Evolutionary conservation across 2,113 vertebrate species (phyloP).

Genomic region (Balaeniceps rex): DNA sequence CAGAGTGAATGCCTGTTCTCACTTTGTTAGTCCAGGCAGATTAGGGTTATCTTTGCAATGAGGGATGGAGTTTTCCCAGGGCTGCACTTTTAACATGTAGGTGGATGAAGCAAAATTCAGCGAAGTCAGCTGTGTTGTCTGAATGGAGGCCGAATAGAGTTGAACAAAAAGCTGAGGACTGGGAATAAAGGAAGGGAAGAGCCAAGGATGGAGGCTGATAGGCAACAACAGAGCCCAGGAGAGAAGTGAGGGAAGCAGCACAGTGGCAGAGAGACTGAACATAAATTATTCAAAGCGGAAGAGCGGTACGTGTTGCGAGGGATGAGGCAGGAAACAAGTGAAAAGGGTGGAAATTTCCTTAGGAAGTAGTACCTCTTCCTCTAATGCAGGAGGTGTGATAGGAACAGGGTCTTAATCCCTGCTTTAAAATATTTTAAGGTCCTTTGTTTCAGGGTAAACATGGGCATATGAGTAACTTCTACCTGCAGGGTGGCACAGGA

Average conservation of each 20-base stretch:
- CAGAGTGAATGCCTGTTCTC: not conserved
- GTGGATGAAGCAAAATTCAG: not conserved
- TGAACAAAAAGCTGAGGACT: not conserved
- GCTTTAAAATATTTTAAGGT: not conserved
- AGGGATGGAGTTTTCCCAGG: not conserved
- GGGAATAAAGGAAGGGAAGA: not conserved
- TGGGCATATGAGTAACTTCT: not conserved
- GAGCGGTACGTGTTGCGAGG: accelerated
- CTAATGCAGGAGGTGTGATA: not conserved
- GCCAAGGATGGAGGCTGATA: not conserved
- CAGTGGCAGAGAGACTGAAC: not conserved
- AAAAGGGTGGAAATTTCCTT: not conserved
- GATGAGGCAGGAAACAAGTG: not conserved
- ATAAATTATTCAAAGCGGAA: slow-evolving; percentile 4
- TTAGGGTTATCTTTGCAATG: not conserved
- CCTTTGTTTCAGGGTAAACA: not conserved
- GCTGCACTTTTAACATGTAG: not conserved
- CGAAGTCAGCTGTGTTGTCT: not conserved
- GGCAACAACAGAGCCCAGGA: not conserved
- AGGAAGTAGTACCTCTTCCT: not conserved
- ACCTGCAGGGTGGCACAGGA: not conserved
- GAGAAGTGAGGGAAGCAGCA: not conserved
- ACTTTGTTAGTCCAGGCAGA: not conserved
- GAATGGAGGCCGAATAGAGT: not conserved
- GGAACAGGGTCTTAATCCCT: not conserved